These are phyloP conservation scores for Tortricodes alternella DNA, from an alignment of 2,888 invertebrate species.

Conservation along the genomic window DNA sequence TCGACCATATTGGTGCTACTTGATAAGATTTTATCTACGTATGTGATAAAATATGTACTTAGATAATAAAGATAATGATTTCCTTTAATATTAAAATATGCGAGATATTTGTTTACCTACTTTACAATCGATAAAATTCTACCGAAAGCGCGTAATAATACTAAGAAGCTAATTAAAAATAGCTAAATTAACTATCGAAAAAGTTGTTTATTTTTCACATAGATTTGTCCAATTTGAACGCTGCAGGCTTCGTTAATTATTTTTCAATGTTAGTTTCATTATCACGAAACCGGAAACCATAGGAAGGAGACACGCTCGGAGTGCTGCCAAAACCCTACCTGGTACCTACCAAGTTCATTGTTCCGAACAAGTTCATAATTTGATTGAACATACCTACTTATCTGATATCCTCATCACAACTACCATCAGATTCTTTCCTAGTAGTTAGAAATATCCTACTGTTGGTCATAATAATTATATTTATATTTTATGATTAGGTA, in stretches of 20 bases:
- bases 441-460: too few species aligned
- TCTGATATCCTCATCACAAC: neutral
- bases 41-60: constrained; percentile 17
- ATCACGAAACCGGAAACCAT: constrained; percentile 27
- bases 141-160: neutral
- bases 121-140: neutral
- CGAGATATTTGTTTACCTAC: neutral
- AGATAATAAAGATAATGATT: constrained; percentile 10
- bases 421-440: too few species aligned
- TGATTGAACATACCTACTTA: neutral
- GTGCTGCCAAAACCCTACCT: constrained; percentile 15
- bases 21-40: constrained; percentile 51
- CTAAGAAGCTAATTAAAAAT: too few species aligned
- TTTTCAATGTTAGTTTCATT: constrained; percentile 12
- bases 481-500: too few species aligned
- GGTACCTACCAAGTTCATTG: constrained; percentile 23
- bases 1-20: constrained; percentile 11
- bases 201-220: neutral
- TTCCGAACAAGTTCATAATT: neutral
- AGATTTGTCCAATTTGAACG: neutral
- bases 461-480: too few species aligned
- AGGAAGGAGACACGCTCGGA: constrained; percentile 28
- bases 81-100: constrained; percentile 1
- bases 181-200: too few species aligned
- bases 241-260: neutral